Conservation (phyloP, 2,888 invertebrate species). For the Melieria picta region DNA sequence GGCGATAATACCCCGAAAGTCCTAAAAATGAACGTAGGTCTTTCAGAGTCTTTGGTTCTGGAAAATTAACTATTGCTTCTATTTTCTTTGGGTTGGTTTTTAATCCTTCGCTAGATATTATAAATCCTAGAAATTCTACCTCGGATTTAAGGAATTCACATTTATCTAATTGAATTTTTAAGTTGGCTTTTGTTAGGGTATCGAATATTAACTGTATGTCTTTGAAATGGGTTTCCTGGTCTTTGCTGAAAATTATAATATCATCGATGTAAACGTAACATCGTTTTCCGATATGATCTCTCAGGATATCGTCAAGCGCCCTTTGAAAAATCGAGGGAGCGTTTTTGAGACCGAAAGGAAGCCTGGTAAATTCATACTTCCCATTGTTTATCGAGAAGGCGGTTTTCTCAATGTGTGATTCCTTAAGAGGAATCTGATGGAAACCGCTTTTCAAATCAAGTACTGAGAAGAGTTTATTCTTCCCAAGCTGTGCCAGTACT, state of each 20-base stretch:
- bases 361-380: too few species aligned
- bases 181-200: neutral
- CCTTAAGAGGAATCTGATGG: neutral
- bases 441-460: neutral
- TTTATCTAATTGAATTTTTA: neutral
- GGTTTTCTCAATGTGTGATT: too few species aligned
- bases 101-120: too few species aligned
- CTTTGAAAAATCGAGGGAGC: too few species aligned
- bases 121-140: neutral
- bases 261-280: neutral
- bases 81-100: neutral
- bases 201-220: neutral
- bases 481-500: neutral
- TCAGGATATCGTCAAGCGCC: too few species aligned
- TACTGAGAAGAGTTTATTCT: neutral
- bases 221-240: neutral
- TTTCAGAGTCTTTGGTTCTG: constrained; percentile 22
- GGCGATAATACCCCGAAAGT: neutral
- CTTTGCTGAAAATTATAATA: neutral
- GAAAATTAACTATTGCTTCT: constrained; percentile 15
- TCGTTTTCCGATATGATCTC: neutral
- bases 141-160: neutral
- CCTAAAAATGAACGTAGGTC: constrained; percentile 3
- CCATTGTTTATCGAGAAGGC: too few species aligned
- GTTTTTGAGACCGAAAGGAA: too few species aligned